These are phyloP conservation scores for Capreolus pygargus DNA, from an alignment of 2,113 vertebrate species.

Conservation along the genomic window DNA sequence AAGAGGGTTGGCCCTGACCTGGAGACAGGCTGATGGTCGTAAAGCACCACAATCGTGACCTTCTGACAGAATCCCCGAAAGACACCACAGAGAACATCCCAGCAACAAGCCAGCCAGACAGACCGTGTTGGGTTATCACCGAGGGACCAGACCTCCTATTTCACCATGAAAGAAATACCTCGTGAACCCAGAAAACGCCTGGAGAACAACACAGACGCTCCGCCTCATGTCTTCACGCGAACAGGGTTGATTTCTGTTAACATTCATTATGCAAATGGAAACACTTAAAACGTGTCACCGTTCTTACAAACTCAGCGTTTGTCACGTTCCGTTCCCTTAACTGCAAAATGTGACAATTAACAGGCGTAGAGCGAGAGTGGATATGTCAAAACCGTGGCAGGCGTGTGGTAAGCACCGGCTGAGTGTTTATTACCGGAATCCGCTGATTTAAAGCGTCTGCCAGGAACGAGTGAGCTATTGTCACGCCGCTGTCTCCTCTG, in stretches of 20 bases:
- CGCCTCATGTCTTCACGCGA: fast-evolving
- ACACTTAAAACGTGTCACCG: neutral
- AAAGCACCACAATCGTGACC: fast-evolving
- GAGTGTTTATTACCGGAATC: fast-evolving
- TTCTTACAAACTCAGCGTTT: neutral
- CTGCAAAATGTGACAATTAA: neutral
- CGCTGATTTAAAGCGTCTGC: neutral
- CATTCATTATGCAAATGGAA: neutral
- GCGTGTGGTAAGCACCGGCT: fast-evolving
- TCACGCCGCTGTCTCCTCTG: fast-evolving
- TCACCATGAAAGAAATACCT: fast-evolving
- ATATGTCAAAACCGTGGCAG: neutral
- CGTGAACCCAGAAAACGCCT: fast-evolving
- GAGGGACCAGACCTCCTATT: neutral
- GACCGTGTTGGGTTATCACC: fast-evolving
- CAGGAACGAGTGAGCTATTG: fast-evolving
- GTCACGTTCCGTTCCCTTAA: neutral
- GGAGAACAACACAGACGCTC: fast-evolving
- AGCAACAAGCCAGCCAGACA: fast-evolving
- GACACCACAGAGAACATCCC: too few species aligned
- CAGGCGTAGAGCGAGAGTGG: fast-evolving
- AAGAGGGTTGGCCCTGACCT: fast-evolving
- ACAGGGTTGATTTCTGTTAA: fast-evolving
- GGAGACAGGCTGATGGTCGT: fast-evolving
- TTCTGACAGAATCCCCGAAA: neutral